A percentile compares a stretch with the other conserved stretches of the same genome.
Conservation (phyloP, 1,140 invertebrate genomes). For the Scaptomyza montana region DNA sequence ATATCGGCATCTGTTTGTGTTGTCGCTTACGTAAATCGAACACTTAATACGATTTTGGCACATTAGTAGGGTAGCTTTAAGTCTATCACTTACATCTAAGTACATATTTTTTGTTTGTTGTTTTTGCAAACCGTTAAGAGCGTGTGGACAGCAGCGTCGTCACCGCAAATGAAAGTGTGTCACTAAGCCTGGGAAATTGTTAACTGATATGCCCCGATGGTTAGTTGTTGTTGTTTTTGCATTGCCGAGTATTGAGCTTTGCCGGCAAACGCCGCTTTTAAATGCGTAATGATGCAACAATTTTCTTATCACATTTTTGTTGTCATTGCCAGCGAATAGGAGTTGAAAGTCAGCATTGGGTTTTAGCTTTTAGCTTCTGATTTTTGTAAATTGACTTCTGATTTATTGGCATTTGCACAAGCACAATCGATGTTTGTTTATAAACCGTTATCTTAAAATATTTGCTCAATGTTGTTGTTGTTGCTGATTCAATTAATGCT, state of each 20-base stretch:
- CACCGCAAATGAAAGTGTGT: slow-evolving; percentile 69
- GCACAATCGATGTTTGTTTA: slow-evolving; percentile 41
- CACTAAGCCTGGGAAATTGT: slow-evolving; percentile 76
- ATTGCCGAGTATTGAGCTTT: slow-evolving; percentile 11
- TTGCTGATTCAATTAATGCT: no score
- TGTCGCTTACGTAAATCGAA: no score
- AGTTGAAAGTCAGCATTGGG: slow-evolving; percentile 17
- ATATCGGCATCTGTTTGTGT: no score
- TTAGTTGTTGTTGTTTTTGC: slow-evolving; percentile 19
- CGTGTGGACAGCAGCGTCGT: slow-evolving; percentile 58
- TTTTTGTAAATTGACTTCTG: slow-evolving; percentile 33
- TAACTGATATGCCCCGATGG: slow-evolving; percentile 55
- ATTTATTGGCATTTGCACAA: slow-evolving; percentile 27
- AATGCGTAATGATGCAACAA: slow-evolving; percentile 77
- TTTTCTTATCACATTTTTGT: slow-evolving; percentile 72
- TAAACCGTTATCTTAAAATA: slow-evolving; percentile 40
- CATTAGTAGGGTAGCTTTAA: not conserved
- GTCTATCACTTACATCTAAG: not conserved
- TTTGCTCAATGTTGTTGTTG: slow-evolving; percentile 21
- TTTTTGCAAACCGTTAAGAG: slow-evolving; percentile 59
- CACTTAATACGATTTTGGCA: no score
- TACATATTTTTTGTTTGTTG: not conserved
- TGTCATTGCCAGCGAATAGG: slow-evolving; percentile 25
- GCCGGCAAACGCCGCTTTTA: slow-evolving; percentile 24
- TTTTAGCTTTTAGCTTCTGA: slow-evolving; percentile 3